Conservation (phyloP, 2,888 invertebrate species). For the Macropis europaea region DNA sequence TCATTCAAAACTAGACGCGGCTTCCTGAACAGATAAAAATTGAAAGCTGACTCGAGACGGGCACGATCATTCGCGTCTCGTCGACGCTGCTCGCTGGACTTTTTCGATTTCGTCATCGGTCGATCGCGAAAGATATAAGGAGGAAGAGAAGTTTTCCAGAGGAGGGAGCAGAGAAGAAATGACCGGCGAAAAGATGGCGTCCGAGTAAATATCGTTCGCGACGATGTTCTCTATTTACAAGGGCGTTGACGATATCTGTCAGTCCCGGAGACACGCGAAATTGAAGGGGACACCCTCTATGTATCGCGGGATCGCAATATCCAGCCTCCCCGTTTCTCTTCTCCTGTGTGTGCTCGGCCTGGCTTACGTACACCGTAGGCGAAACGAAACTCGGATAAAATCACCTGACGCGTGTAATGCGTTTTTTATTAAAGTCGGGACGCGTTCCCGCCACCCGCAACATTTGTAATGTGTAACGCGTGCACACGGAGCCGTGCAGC, state of each 20-base stretch:
- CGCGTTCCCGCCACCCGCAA: constrained; percentile 17
- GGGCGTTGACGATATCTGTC: constrained; percentile 57
- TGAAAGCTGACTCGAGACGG: constrained; percentile 20
- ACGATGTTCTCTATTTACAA: constrained; percentile 55
- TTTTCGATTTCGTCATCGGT: neutral
- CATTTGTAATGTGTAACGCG: constrained; percentile 37
- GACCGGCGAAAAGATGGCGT: constrained; percentile 15
- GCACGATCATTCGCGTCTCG: constrained; percentile 18
- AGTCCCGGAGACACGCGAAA: constrained; percentile 57
- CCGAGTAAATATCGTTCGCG: constrained; percentile 51
- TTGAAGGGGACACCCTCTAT: constrained; percentile 62
- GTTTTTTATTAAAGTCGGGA: constrained; percentile 73
- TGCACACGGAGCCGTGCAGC: constrained; percentile 1
- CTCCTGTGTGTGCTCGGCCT: constrained; percentile 37
- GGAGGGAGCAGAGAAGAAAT: neutral
- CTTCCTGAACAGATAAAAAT: neutral
- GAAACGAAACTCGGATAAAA: constrained; percentile 69
- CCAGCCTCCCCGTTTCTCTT: constrained; percentile 22
- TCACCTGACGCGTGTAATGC: constrained; percentile 76
- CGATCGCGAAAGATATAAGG: neutral
- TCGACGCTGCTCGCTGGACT: too few species aligned
- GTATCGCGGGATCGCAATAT: constrained; percentile 63
- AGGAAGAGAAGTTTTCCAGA: neutral
- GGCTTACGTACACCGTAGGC: constrained; percentile 59
- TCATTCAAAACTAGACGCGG: constrained; percentile 1